Base-by-base conservation (phyloP, 2,888 invertebrate species). In the Dyspetes luteomarginatus region DNA sequence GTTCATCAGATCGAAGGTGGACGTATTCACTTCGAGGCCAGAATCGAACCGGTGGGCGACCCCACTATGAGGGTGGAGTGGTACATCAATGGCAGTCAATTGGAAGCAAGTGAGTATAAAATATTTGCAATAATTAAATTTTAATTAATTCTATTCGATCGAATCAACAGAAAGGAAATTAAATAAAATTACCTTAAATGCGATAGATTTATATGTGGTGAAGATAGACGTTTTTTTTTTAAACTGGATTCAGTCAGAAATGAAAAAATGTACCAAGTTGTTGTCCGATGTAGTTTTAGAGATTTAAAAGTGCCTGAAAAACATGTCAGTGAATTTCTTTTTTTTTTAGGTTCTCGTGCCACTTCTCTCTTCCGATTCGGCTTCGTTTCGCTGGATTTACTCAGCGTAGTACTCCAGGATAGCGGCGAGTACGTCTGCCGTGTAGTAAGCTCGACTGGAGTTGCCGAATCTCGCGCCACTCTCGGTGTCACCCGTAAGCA, bases 331-430 rank as follows among this genome's bases (percentile, higher is more conserved):
- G 7, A 0, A 9, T 41, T 69, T 36, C 69, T 22, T 36, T 48
- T 55, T 60, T 60, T 85, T 87, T 19, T 88, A 98, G 99, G 98
- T 93, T 98, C 98, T 85, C 95, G 99, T 90, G 97, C 97, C 91
- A 98, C 98, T 89, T 97, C 97, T 84, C 96, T 98, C 90, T 98
- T 98, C 93, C 97, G 98, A 92, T 99, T 99, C 93, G 99, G 99
- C 88, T 99, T 98, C 92, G 98, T 99, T 89, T 97, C 98, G 86
- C 94, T 98, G 87, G 98, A 98, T 91, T 94, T 98, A 90, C 94
- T 98, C 87, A 97, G 97, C 93, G 94, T 98, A 77, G 95, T 96
- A 85, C 93, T 95, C 83, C 95, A 96, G 89, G 98, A 99, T 90
- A 95, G 96, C 88, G 99, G 98, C 77, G 97, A 97, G 93, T 98